phyloP scores from a whole-genome alignment of 2,113 vertebrate genomes.

The Nycticryphes semicollaris region DNA sequence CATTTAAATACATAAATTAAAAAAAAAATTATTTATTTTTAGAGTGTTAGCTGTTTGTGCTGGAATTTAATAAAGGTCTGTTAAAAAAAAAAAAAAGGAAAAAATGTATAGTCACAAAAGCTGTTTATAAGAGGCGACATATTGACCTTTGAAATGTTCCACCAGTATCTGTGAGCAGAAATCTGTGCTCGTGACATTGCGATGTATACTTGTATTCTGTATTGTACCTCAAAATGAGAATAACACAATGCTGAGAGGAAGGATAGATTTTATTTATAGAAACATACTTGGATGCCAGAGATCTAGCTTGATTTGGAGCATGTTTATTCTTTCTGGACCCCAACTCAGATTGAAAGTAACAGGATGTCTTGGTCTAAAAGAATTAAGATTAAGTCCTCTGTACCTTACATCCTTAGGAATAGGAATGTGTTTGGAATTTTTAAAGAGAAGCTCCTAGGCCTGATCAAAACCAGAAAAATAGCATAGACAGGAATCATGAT shows the following conservation, averaged over 20 bases:
- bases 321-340: background rate
- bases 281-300: background rate
- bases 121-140: background rate
- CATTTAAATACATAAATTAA: background rate
- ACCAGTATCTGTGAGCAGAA: background rate
- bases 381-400: background rate
- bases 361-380: background rate
- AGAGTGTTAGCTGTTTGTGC: background rate
- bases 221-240: background rate
- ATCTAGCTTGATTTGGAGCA: background rate
- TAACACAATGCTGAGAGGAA: background rate
- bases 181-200: rapidly evolving
- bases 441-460: background rate
- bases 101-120: background rate
- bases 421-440: too few relatives aligned
- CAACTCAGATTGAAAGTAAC: background rate
- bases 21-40: background rate
- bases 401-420: background rate
- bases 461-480: background rate
- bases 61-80: background rate
- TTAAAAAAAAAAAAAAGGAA: background rate
- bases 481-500: background rate
- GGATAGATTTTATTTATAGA: background rate
- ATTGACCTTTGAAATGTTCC: background rate
- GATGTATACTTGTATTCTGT: background rate